Evolutionary conservation across 2,113 vertebrate species (phyloP).

Genomic region (Cheilinus undulatus): DNA sequence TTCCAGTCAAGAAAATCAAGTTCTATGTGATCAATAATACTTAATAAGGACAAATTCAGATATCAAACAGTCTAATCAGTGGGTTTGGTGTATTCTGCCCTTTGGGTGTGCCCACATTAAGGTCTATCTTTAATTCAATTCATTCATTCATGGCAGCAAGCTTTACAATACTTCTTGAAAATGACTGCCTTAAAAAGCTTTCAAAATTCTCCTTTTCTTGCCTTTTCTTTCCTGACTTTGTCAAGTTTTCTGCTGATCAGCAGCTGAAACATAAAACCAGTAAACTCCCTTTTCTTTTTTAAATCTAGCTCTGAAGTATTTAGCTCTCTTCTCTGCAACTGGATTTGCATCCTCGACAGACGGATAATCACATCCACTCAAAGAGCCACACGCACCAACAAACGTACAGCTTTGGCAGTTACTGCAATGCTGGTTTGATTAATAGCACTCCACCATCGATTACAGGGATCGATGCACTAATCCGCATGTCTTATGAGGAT

Average conservation of each 20-base stretch:
- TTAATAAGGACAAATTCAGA: no score
- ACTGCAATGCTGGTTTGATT: constrained; percentile 58
- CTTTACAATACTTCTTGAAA: no score
- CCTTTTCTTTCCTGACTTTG: background rate
- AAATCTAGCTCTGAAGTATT: constrained; percentile 13
- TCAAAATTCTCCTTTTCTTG: background rate
- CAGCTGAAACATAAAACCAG: constrained; percentile 2
- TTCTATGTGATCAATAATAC: no score
- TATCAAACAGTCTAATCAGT: no score
- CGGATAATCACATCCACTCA: constrained; percentile 23
- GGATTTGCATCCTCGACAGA: constrained; percentile 20
- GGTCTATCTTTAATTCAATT: no score
- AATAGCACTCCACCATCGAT: constrained; percentile 50
- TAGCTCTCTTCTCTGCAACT: constrained; percentile 6
- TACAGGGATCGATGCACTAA: constrained; percentile 60
- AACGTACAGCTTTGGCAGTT: constrained; percentile 6
- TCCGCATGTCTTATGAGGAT: constrained; percentile 42
- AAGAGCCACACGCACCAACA: constrained; percentile 4
- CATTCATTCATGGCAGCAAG: no score
- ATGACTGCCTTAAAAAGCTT: constrained; percentile 19
- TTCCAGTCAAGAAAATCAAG: no score
- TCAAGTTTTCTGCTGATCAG: constrained; percentile 9
- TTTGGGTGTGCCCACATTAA: no score
- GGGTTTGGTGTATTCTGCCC: no score
- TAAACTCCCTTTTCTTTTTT: background rate